Percentiles rank a stretch among this genome's conserved stretches.
Evolutionary conservation across 2,888 invertebrate species (phyloP).

Genomic region (Macaria liturata): DNA sequence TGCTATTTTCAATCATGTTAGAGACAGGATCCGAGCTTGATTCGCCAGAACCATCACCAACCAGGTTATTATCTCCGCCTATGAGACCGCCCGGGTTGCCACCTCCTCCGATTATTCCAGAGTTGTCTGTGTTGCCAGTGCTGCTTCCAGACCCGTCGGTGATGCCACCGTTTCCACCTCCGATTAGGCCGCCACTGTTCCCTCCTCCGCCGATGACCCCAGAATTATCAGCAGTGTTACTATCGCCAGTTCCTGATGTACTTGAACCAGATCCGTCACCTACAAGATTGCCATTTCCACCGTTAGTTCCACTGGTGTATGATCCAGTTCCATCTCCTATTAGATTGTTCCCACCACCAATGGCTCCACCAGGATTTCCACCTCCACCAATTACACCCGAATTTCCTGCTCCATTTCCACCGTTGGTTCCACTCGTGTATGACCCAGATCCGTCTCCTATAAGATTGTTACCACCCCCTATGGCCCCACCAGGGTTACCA

Average conservation of each 20-base stretch:
- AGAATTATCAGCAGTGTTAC: background rate
- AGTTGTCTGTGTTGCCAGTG: conserved; percentile 1
- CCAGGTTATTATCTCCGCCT: conserved; percentile 1
- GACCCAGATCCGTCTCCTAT: background rate
- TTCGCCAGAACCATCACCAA: background rate
- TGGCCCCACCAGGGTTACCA: conserved; percentile 18
- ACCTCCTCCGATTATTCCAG: background rate
- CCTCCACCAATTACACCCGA: conserved; percentile 1
- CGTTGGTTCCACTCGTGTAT: background rate
- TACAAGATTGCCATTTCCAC: background rate
- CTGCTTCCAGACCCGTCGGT: background rate
- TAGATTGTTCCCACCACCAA: background rate
- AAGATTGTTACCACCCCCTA: conserved; percentile 1
- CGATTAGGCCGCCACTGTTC: background rate
- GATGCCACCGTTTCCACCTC: background rate
- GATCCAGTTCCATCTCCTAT: background rate
- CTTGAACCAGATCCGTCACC: background rate
- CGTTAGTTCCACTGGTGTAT: background rate
- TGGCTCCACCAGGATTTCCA: conserved; percentile 17
- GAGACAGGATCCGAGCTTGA: too few relatives aligned
- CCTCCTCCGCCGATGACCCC: conserved; percentile 1
- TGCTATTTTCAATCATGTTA: too few relatives aligned
- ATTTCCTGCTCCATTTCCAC: background rate
- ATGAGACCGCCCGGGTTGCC: background rate
- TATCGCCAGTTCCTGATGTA: background rate